phyloP scores from a whole-genome alignment of 2,888 invertebrate genomes.

The Eugnorisma glareosa region DNA sequence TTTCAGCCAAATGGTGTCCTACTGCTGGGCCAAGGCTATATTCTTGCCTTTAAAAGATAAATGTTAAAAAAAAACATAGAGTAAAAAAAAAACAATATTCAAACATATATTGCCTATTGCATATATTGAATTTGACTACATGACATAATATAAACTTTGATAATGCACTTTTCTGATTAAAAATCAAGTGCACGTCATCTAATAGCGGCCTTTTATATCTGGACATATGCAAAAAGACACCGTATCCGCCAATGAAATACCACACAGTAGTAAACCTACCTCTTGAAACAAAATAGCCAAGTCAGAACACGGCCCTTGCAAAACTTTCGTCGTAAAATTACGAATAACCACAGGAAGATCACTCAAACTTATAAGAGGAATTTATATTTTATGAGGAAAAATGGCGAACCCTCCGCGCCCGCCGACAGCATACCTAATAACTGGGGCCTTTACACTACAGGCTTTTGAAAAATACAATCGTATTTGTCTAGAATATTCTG shows the following conservation, averaged over 20 bases:
- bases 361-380: conserved; percentile 85
- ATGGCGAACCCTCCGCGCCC: conserved; percentile 73
- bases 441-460: conserved; percentile 55
- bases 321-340: conserved; percentile 87
- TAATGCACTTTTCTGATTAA: neutral
- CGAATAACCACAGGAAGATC: conserved; percentile 86
- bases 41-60: too few species aligned
- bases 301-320: conserved; percentile 72
- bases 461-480: conserved; percentile 60
- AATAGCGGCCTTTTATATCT: neutral
- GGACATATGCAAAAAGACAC: neutral
- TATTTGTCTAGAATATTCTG: conserved; percentile 52
- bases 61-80: too few species aligned
- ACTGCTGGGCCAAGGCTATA: too few species aligned
- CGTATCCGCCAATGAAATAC: neutral
- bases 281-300: conserved; percentile 64
- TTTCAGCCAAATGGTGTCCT: too few species aligned
- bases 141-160: too few species aligned
- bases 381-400: conserved; percentile 88
- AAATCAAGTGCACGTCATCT: neutral
- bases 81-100: too few species aligned
- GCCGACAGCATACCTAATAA: conserved; percentile 77
- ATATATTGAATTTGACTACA: neutral
- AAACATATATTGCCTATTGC: neutral
- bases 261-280: neutral